Percentiles rank a stretch among this genome's conserved stretches.
Conservation (phyloP, 2,797 vertebrate species). For the Apogon hyalosoma region DNA sequence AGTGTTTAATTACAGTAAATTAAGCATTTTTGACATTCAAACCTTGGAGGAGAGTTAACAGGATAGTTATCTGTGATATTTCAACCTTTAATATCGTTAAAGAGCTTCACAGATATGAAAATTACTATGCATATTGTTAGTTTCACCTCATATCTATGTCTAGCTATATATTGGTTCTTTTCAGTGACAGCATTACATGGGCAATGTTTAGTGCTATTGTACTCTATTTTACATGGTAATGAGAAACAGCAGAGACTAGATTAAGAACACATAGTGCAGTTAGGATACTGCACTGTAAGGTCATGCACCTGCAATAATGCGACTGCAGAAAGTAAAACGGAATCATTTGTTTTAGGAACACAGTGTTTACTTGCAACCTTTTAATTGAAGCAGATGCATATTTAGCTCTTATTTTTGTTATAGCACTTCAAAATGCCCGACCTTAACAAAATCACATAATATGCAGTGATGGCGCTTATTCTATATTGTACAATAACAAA, state of each 20-base stretch:
- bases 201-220: background rate
- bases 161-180: conserved; percentile 23
- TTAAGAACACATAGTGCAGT: conserved; percentile 6
- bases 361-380: background rate
- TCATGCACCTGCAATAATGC: background rate
- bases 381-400: background rate
- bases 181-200: background rate
- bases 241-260: conserved; percentile 7
- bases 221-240: conserved; percentile 19
- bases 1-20: conserved; percentile 69
- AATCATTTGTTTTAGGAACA: conserved; percentile 8
- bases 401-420: background rate
- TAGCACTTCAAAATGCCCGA: background rate
- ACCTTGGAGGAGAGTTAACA: conserved; percentile 53
- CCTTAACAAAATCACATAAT: background rate
- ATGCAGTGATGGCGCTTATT: background rate
- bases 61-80: conserved; percentile 47
- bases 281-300: background rate
- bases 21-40: conserved; percentile 62
- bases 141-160: conserved; percentile 13
- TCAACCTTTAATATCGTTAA: conserved; percentile 32
- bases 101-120: conserved; percentile 36
- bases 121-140: conserved; percentile 11
- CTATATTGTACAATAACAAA: background rate
- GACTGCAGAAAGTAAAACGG: background rate